Percentiles rank a stretch among this genome's conserved stretches.
phyloP scores from a whole-genome alignment of 2,888 invertebrate species.

The Syrphus vitripennis region DNA sequence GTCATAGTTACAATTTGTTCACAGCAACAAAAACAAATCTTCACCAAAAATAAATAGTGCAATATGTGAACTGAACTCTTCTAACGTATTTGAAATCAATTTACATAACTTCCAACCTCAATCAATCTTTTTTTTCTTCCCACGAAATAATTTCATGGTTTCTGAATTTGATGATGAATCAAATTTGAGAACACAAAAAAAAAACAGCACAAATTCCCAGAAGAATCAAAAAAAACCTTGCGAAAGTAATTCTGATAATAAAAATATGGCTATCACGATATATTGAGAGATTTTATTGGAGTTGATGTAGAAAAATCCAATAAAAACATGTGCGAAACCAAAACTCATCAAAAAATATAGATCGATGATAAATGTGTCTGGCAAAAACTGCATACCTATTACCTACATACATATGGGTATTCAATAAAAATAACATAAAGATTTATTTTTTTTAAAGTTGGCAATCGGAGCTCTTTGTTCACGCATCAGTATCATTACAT shows the following conservation, averaged over 20 bases:
- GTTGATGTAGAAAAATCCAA: not conserved
- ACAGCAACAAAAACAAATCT: not conserved
- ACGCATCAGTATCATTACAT: no score
- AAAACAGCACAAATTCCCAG: not conserved
- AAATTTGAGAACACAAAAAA: not conserved
- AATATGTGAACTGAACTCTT: not conserved
- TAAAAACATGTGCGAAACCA: not conserved
- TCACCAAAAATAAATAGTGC: not conserved
- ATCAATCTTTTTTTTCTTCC: not conserved
- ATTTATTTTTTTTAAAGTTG: not conserved
- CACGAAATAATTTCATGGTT: not conserved
- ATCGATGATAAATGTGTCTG: not conserved
- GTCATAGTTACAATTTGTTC: not conserved
- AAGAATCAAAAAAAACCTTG: not conserved
- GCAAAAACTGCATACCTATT: no score
- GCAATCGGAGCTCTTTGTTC: not conserved
- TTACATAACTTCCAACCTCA: not conserved
- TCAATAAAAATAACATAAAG: not conserved
- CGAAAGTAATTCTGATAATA: not conserved
- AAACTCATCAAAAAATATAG: not conserved
- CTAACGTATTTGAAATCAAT: not conserved
- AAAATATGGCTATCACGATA: not conserved
- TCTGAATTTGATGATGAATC: constrained; percentile 15
- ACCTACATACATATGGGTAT: no score
- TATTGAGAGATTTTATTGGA: not conserved